Percentiles rank a stretch among this genome's conserved stretches.
Conservation (phyloP, 2,888 invertebrate genomes). For the Temnothorax ravouxi region DNA sequence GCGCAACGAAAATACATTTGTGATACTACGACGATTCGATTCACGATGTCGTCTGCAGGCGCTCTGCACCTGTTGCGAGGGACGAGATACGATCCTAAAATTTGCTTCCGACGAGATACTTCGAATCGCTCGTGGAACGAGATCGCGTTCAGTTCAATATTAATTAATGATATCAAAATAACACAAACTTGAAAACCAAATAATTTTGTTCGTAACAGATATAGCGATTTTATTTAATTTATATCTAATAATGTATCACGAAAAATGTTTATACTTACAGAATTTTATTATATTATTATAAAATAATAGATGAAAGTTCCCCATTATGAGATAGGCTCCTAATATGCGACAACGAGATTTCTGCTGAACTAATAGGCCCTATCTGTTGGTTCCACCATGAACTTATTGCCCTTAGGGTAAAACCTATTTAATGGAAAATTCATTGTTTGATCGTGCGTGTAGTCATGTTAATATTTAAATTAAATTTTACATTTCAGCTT, state of each 20-base stretch:
- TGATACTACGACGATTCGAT: constrained; percentile 25
- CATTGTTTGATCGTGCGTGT: too few species aligned
- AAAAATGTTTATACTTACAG: not conserved
- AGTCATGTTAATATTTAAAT: too few species aligned
- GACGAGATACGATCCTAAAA: constrained; percentile 56
- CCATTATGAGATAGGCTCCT: too few species aligned
- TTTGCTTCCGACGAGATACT: constrained; percentile 44
- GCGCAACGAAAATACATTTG: not conserved
- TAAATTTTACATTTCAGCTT: too few species aligned
- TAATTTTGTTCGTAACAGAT: not conserved
- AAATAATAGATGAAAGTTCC: too few species aligned
- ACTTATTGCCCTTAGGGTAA: too few species aligned
- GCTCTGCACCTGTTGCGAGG: constrained; percentile 62
- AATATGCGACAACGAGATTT: too few species aligned
- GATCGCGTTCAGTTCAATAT: not conserved
- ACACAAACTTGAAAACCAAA: not conserved
- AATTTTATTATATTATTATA: not conserved
- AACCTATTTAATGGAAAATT: too few species aligned
- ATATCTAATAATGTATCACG: not conserved
- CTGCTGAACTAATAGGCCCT: too few species aligned
- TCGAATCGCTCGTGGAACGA: constrained; percentile 6
- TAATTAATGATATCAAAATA: not conserved
- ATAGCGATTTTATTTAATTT: not conserved
- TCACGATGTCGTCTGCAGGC: constrained; percentile 60
- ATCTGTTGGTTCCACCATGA: too few species aligned